Evolutionary conservation across 1,140 invertebrate species (phyloP).

Genomic region (Papilio polyxenes): DNA sequence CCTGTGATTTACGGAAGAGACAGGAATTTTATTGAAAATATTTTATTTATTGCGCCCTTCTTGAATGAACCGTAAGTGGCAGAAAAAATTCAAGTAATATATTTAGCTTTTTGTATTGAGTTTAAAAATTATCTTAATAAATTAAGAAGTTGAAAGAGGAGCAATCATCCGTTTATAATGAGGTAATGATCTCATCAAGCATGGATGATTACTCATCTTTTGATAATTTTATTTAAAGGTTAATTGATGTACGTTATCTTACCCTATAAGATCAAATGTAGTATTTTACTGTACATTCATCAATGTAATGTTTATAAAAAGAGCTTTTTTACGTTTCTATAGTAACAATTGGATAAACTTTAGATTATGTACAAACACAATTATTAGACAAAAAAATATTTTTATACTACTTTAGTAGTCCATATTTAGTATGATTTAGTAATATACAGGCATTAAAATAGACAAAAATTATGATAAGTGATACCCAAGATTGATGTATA

Average conservation of each 20-base stretch:
- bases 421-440: too few relatives aligned
- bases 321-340: background rate
- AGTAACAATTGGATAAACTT: background rate
- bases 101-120: conserved; percentile 14
- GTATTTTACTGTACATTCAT: background rate
- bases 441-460: too few relatives aligned
- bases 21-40: conserved; percentile 86
- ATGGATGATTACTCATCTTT: background rate
- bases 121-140: background rate
- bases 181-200: conserved; percentile 38
- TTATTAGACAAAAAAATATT: too few relatives aligned
- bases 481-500: too few relatives aligned
- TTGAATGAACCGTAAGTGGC: conserved; percentile 89
- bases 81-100: conserved; percentile 9
- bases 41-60: conserved; percentile 88
- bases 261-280: background rate
- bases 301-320: background rate
- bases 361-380: too few relatives aligned
- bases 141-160: background rate
- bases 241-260: background rate
- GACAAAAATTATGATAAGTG: too few relatives aligned
- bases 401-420: too few relatives aligned
- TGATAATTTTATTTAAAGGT: background rate
- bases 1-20: conserved; percentile 88
- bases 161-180: conserved; percentile 34